phyloP scores from a whole-genome alignment of 2,888 invertebrate species.

The Lumbricus terrestris region DNA sequence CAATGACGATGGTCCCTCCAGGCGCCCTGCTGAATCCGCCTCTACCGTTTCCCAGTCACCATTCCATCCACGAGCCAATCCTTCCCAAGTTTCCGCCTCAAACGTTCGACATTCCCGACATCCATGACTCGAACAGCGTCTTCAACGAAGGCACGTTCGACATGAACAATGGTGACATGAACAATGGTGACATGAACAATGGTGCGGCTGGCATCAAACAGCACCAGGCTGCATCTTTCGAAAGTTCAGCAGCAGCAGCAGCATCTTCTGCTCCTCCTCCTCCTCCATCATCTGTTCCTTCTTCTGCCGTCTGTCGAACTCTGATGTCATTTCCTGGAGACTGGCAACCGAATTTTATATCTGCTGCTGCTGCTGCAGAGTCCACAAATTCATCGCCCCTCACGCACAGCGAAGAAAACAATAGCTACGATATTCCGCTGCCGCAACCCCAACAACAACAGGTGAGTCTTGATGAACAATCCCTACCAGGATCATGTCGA shows the following conservation, averaged over 20 bases:
- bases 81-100: conserved; percentile 56
- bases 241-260: background rate
- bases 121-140: conserved; percentile 35
- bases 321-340: conserved; percentile 6
- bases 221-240: conserved; percentile 51
- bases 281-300: background rate
- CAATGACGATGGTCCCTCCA: conserved; percentile 3
- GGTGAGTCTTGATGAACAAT: background rate
- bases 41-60: background rate
- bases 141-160: conserved; percentile 10
- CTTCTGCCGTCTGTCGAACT: background rate
- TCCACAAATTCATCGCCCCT: conserved; percentile 29
- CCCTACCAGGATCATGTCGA: background rate
- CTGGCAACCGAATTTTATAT: background rate
- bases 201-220: background rate
- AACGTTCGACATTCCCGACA: conserved; percentile 55
- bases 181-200: background rate
- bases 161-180: background rate
- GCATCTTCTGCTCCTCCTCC: background rate
- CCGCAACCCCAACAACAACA: background rate
- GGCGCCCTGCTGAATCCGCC: background rate
- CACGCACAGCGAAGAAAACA: conserved; percentile 26
- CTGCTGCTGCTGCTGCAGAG: background rate
- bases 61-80: conserved; percentile 32
- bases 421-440: conserved; percentile 15